These are phyloP conservation scores for Carassius carassius DNA, from an alignment of 2,113 vertebrate species.

Conservation along the genomic window DNA sequence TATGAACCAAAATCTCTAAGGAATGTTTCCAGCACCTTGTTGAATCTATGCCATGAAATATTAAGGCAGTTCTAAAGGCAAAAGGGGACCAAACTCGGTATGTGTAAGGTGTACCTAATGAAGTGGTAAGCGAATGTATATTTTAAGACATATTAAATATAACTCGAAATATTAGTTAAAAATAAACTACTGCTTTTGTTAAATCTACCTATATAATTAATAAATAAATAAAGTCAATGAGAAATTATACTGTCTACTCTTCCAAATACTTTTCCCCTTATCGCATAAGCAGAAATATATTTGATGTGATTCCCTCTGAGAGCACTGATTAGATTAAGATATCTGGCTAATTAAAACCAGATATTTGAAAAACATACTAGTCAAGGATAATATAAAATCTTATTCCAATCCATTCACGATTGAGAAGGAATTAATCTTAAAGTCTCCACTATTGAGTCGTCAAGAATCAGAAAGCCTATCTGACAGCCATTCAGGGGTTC, in stretches of 20 bases:
- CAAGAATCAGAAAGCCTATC: conserved; percentile 36
- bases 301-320: not conserved
- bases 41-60: not conserved
- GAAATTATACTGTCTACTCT: not conserved
- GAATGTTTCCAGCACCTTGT: not conserved
- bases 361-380: conserved; percentile 15
- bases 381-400: not conserved
- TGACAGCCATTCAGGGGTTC: conserved; percentile 3
- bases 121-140: not conserved
- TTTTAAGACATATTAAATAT: not conserved
- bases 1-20: not conserved
- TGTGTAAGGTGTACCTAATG: no score
- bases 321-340: not conserved
- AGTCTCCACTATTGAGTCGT: conserved; percentile 34
- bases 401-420: not conserved
- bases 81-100: no score
- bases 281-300: not conserved
- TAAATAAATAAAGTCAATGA: not conserved
- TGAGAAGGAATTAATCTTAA: conserved; percentile 10
- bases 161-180: not conserved
- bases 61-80: no score
- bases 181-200: not conserved
- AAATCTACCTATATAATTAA: not conserved
- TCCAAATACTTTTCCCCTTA: not conserved
- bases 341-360: not conserved